Base-by-base conservation (phyloP, 2,797 vertebrate species). In the Propithecus perrieri region DNA sequence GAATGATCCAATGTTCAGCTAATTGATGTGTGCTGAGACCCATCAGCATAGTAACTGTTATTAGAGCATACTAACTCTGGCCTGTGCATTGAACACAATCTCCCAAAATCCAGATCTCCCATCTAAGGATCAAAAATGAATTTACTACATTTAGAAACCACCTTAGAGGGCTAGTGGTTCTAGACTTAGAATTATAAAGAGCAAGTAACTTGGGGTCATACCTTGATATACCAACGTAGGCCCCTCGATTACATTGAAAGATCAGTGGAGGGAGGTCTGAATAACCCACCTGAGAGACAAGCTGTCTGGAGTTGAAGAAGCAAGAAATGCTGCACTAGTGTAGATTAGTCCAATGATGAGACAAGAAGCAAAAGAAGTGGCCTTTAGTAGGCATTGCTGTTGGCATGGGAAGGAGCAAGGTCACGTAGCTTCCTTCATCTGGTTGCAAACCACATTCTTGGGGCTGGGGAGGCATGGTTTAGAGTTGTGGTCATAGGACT, bases 381-480 rank as follows among this genome's bases (percentile, higher is more conserved):
- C 33, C n/a, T 53, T 22, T 9, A 35, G 38, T 22, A 7, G 35
- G 28, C 50, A 28, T 2, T 22, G 13, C 26, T 72, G 46, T 43
- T 5, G 28, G 35, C 14, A 22, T 1, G 22, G 8, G 9, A 0
- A 26, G 5, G 14, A 5, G 12, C 24, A 59, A 15, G 46, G 11
- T 30, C 48, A 63, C 0, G 4, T 5, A 33, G 18, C 8, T 38
- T 35, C 24, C 55, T 43, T 81, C 18, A 24, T 14, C 26, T 17
- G 24, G 1, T 5, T 18, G 15, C 15, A 61, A 48, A 71, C 35
- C 5, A 28, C 0, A 26, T 8, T 67, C 4, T 11, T 6, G 1
- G 5, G 17, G 4, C 35, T 5, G 3, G 2, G 18, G 13, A 59
- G 5, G 11, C 7, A 8, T 1, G 3, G 22, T 12, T 35, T 43